Conservation (phyloP, 2,888 invertebrate species). For the Thumatha senex region DNA sequence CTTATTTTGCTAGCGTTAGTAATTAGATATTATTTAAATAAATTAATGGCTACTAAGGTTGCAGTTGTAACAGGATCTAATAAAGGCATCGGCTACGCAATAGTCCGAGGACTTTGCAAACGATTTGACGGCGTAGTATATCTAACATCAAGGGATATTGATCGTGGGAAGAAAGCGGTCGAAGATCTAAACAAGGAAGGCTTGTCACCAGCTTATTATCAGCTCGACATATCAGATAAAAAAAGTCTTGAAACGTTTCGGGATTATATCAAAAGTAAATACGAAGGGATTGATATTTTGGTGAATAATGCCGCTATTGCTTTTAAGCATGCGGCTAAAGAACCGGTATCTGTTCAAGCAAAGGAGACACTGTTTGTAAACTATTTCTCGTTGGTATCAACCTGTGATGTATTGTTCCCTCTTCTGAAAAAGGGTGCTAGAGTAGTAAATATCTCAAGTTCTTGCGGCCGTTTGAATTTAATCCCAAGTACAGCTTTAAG, state of each 20-base stretch:
- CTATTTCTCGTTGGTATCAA: constrained; percentile 84
- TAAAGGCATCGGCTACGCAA: constrained; percentile 86
- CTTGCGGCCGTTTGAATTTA: constrained; percentile 84
- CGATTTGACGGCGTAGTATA: constrained; percentile 83
- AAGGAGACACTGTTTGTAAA: constrained; percentile 70
- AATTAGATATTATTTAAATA: no score
- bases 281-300: constrained; percentile 88
- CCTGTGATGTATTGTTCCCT: constrained; percentile 87
- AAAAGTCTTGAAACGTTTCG: constrained; percentile 81
- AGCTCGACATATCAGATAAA: constrained; percentile 32
- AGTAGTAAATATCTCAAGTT: constrained; percentile 89
- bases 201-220: constrained; percentile 30
- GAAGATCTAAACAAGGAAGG: constrained; percentile 36
- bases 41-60: constrained; percentile 12
- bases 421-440: constrained; percentile 86
- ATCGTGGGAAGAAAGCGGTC: constrained; percentile 38
- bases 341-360: neutral
- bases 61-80: constrained; percentile 84
- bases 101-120: constrained; percentile 83
- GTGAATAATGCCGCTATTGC: constrained; percentile 89
- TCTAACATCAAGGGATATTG: constrained; percentile 70
- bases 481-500: constrained; percentile 74
- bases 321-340: constrained; percentile 49
- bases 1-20: no score
- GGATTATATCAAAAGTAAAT: constrained; percentile 79